Conservation (phyloP, 2,888 invertebrate genomes). For the Hermaeophaga mercurialis region DNA sequence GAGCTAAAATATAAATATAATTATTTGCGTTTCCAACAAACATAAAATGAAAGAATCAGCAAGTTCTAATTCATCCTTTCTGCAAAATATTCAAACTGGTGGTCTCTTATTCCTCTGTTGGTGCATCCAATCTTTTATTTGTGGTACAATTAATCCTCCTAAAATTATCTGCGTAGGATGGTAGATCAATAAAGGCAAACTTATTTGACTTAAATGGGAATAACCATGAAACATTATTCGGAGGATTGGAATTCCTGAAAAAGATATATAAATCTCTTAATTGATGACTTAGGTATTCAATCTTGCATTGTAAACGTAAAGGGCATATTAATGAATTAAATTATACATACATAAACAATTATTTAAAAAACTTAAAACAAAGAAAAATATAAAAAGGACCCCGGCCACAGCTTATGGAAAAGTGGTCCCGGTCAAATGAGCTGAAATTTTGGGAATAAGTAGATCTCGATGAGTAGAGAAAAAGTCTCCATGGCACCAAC, state of each 20-base stretch:
- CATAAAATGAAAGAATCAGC: neutral
- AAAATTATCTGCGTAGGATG: constrained; percentile 62
- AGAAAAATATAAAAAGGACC: too few species aligned
- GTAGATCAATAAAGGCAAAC: constrained; percentile 59
- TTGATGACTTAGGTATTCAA: too few species aligned
- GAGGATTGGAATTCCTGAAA: constrained; percentile 59
- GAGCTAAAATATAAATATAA: neutral
- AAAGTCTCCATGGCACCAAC: too few species aligned
- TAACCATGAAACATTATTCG: constrained; percentile 61
- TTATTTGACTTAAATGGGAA: constrained; percentile 59
- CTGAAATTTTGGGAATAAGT: too few species aligned
- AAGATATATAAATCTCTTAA: too few species aligned
- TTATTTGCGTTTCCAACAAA: neutral
- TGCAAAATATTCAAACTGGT: constrained; percentile 35
- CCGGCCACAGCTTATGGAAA: too few species aligned
- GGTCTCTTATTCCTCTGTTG: constrained; percentile 36
- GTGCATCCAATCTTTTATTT: constrained; percentile 58
- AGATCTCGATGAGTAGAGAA: too few species aligned
- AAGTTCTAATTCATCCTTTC: neutral
- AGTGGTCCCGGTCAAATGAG: too few species aligned
- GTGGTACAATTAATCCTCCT: constrained; percentile 58
- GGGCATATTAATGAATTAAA: too few species aligned
- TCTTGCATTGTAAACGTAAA: too few species aligned
- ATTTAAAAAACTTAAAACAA: too few species aligned
- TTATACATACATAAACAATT: too few species aligned